A percentile compares a stretch with the other conserved stretches of the same genome.
phyloP scores from a whole-genome alignment of 2,113 vertebrate species.

The human region DNA sequence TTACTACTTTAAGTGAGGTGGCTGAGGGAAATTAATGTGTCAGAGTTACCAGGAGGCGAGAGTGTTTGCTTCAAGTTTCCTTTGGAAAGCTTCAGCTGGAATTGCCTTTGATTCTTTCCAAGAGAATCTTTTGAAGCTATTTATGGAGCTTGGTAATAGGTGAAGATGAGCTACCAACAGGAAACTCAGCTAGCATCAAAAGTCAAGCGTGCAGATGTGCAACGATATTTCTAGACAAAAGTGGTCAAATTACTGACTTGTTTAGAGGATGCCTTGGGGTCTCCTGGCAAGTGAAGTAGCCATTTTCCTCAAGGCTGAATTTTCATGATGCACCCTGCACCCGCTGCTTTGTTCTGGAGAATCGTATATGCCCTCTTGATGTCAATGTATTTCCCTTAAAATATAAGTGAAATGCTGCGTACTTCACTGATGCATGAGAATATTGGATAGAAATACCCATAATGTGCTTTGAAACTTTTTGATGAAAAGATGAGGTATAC shows the following conservation, averaged over 20 bases:
- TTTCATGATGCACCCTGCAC: background rate
- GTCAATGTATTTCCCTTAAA: background rate
- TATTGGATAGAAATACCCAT: background rate
- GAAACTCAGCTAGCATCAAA: background rate
- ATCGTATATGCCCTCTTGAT: background rate
- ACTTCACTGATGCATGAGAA: background rate
- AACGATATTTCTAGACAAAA: accelerated
- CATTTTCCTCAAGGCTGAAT: background rate
- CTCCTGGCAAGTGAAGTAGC: background rate
- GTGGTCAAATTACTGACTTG: background rate
- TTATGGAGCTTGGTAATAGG: conserved; percentile 54
- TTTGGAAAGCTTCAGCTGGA: conserved; percentile 64
- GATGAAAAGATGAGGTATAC: background rate
- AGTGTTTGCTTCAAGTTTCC: conserved; percentile 75
- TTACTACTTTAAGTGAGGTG: conserved; percentile 82
- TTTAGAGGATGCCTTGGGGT: background rate
- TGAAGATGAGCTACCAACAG: conserved; percentile 52
- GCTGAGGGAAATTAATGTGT: conserved; percentile 86
- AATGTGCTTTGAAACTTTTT: background rate
- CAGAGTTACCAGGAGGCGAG: conserved; percentile 80
- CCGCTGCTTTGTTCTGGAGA: background rate
- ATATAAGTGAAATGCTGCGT: background rate
- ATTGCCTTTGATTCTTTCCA: conserved; percentile 70
- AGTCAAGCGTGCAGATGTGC: background rate
- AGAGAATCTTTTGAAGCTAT: conserved; percentile 70